Conservation (phyloP, 64 coral and sea anemone species). For the Dendrophyllia cribrosa region DNA sequence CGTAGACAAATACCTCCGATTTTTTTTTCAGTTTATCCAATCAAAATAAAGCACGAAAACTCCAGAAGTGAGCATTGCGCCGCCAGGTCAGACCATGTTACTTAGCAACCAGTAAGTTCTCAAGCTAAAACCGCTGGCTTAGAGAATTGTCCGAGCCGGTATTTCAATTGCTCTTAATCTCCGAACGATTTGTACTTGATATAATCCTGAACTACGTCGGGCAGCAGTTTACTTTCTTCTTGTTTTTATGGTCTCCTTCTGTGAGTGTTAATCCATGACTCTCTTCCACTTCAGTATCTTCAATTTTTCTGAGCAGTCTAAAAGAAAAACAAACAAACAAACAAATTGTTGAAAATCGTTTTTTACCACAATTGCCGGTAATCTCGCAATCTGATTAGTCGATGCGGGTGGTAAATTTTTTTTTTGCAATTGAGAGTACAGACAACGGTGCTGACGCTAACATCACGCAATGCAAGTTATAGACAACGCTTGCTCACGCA, state of each 20-base stretch:
- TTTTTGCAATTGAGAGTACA: too few relatives aligned
- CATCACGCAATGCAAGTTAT: too few relatives aligned
- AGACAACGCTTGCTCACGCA: too few relatives aligned
- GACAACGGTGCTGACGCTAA: too few relatives aligned
- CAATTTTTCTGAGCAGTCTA: constrained; percentile 64
- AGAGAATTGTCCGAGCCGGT: neutral
- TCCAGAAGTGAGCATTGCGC: neutral
- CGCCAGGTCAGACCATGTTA: neutral
- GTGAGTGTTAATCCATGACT: constrained; percentile 42
- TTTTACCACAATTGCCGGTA: neutral
- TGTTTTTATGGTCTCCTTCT: constrained; percentile 54
- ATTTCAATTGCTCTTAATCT: too few relatives aligned
- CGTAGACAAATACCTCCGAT: neutral
- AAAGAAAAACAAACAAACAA: neutral
- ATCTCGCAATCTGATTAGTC: too few relatives aligned
- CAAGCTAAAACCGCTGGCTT: neutral
- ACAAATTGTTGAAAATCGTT: neutral
- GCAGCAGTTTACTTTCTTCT: constrained; percentile 68
- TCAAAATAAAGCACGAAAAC: neutral
- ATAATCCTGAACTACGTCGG: neutral
- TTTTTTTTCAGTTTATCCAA: neutral
- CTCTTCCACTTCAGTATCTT: constrained; percentile 57
- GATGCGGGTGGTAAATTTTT: too few relatives aligned
- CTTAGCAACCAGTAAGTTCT: neutral
- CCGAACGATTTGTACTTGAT: neutral